Conservation (phyloP, 1,140 invertebrate species). For the Colletes gigas region DNA sequence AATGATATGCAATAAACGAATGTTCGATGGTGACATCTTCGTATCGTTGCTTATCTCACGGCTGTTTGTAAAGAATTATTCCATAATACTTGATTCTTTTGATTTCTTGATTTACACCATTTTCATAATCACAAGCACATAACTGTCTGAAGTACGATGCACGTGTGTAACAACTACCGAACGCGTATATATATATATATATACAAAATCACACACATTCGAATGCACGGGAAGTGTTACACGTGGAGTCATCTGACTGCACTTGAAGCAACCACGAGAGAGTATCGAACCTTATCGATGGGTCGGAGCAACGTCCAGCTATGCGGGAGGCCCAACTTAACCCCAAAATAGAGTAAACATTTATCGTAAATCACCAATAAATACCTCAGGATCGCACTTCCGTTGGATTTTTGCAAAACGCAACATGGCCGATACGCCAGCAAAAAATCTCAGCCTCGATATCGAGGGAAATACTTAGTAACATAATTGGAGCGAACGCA, state of each 20-base stretch:
- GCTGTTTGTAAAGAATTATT: too few species aligned
- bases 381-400: too few species aligned
- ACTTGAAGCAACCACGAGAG: slow-evolving; percentile 3
- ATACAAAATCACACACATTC: too few species aligned
- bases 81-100: too few species aligned
- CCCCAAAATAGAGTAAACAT: slow-evolving; percentile 54
- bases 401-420: neutral
- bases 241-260: slow-evolving; percentile 34
- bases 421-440: neutral
- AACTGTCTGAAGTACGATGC: too few species aligned
- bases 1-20: too few species aligned
- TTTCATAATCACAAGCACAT: too few species aligned
- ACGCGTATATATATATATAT: too few species aligned
- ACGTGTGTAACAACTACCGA: too few species aligned
- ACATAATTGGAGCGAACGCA: slow-evolving; percentile 54
- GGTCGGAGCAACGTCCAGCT: slow-evolving; percentile 20
- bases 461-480: slow-evolving; percentile 19
- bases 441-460: neutral
- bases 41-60: too few species aligned
- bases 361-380: neutral
- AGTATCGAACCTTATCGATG: slow-evolving; percentile 36
- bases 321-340: slow-evolving; percentile 54
- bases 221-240: neutral
- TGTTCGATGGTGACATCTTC: too few species aligned
- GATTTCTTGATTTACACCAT: too few species aligned